phyloP scores from a whole-genome alignment of 2,888 invertebrate genomes.

The Drosophila picticornis region DNA sequence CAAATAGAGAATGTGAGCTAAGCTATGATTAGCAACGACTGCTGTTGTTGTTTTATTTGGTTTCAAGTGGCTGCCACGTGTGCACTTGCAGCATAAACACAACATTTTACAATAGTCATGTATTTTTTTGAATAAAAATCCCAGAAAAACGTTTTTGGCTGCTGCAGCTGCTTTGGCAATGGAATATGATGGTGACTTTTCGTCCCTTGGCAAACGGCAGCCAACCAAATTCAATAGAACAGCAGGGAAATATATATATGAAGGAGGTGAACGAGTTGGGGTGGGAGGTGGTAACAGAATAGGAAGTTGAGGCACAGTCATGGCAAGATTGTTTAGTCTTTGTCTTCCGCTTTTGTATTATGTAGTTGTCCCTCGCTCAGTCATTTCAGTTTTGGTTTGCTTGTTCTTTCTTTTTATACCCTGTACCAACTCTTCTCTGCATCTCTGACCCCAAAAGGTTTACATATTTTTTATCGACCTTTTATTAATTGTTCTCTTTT shows the following conservation, averaged over 20 bases:
- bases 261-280: background rate
- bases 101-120: slow-evolving; percentile 45
- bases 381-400: background rate
- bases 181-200: slow-evolving; percentile 48
- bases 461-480: background rate
- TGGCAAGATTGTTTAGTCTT: slow-evolving; percentile 50
- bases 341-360: slow-evolving; percentile 46
- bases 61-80: slow-evolving; percentile 54
- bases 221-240: slow-evolving; percentile 21
- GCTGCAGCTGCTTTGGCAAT: slow-evolving; percentile 42
- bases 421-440: background rate
- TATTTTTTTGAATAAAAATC: slow-evolving; percentile 34
- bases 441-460: background rate
- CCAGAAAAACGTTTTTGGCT: slow-evolving; percentile 40
- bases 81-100: slow-evolving; percentile 57
- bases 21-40: slow-evolving; percentile 1
- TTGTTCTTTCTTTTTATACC: background rate
- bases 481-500: background rate
- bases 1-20: slow-evolving; percentile 13
- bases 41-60: slow-evolving; percentile 19
- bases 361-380: slow-evolving; percentile 8
- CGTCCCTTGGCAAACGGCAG: slow-evolving; percentile 28
- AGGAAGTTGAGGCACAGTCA: slow-evolving; percentile 23
- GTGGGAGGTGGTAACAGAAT: background rate
- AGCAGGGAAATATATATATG: background rate